Percentiles rank a stretch among this genome's conserved stretches.
These are phyloP conservation scores for Amphiduros pacificus DNA, from an alignment of 2,888 invertebrate genomes.

Conservation along the genomic window DNA sequence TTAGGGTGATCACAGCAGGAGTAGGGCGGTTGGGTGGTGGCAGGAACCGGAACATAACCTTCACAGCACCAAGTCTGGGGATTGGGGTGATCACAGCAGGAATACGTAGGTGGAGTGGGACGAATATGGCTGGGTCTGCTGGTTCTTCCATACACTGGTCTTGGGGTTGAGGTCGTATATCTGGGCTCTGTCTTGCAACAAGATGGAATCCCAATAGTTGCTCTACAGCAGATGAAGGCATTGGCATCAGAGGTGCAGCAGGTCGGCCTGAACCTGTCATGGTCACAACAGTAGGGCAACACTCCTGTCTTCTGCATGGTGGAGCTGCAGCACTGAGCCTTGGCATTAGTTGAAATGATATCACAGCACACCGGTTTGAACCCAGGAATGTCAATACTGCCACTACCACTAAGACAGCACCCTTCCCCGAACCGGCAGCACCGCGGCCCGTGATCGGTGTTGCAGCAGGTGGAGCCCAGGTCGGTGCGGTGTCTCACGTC, in stretches of 20 bases:
- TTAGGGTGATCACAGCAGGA: neutral
- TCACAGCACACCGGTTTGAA: conserved; percentile 21
- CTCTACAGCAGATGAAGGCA: neutral
- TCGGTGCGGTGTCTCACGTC: conserved; percentile 1
- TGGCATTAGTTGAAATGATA: neutral
- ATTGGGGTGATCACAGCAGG: conserved; percentile 3
- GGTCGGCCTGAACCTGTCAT: conserved; percentile 2
- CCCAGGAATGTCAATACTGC: conserved; percentile 11
- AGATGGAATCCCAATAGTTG: neutral
- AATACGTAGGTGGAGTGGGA: neutral
- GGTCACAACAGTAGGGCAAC: conserved; percentile 15
- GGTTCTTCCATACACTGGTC: neutral
- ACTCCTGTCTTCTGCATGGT: conserved; percentile 9
- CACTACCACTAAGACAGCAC: conserved; percentile 8
- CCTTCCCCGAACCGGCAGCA: conserved; percentile 13
- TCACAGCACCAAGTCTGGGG: neutral
- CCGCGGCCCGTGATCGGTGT: neutral
- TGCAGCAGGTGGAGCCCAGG: conserved; percentile 20
- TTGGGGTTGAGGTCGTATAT: neutral
- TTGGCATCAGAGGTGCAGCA: conserved; percentile 11
- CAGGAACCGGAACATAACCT: too few species aligned
- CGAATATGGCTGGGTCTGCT: neutral
- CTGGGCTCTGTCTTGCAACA: conserved; percentile 2
- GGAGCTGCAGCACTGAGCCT: conserved; percentile 14
- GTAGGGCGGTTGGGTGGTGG: too few species aligned